Base-by-base conservation (phyloP, 2,888 invertebrate genomes). In the Tetramorium bicarinatum region DNA sequence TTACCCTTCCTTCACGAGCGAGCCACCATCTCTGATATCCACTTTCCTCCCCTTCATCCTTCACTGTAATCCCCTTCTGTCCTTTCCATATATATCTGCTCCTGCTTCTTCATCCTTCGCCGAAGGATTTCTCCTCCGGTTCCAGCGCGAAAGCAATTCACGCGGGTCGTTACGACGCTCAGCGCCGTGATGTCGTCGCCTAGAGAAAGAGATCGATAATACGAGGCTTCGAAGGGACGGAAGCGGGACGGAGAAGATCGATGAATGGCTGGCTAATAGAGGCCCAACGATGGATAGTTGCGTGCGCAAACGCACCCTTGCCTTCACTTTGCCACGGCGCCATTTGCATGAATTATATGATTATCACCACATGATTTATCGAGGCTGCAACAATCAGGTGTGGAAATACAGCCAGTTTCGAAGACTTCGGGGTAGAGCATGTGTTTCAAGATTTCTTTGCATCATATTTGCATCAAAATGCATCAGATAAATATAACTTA, bases 191-290 rank as follows among this genome's bases (percentile, higher is more conserved):
- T 18, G 77, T 77, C 67, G 76, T 76, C 52, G 76, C 25, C 11
- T 67, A 54, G 41, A 59, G 56, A 71, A 62, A 25, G 52, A 66
- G 49, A 66, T 56, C 75, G 64, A 87, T 87, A 88, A 87, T 64
- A 44, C 82, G 82, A 84, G 72, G 54, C 64, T 72, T 69, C 82
- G 64, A 49, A 79, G 59, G 66, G 85, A 86, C 81, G 83, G 83
- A 88, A 88, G 82, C 88, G 83, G 59, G 85, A 82, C 47, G 64
- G 67, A 29, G 86, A 88, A 86, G 85, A 87, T 85, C 82, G 88
- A 88, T 88, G 85, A 84, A 77, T 71, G 66, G 34, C 29, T 67
- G 72, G 54, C 81, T 88, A 88, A 88, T 88, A 83, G 86, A 80
- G 85, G 79, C 81, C 64, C 80, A 83, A 79, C 83, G 86, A 87